Conservation (phyloP, 2,888 invertebrate genomes). For the Yponomeuta evonymella region DNA sequence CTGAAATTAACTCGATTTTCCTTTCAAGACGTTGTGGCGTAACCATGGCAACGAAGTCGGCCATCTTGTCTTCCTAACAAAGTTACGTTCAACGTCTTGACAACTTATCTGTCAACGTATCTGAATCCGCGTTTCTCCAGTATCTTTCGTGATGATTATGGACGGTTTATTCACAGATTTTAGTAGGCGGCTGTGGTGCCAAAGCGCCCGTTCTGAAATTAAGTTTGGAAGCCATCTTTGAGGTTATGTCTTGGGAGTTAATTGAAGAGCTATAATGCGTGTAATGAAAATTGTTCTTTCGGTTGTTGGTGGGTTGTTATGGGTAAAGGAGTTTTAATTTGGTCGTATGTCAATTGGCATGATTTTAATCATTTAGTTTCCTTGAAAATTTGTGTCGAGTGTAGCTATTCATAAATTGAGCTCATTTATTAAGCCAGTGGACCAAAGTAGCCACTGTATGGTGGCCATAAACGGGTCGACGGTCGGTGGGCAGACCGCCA, state of each 20-base stretch:
- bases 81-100: conserved; percentile 60
- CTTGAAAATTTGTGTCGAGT: too few relatives aligned
- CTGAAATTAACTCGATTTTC: conserved; percentile 7
- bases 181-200: conserved; percentile 42
- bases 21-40: conserved; percentile 41
- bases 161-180: not conserved
- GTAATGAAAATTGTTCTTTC: conserved; percentile 7
- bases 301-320: conserved; percentile 4
- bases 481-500: too few relatives aligned
- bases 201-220: conserved; percentile 52
- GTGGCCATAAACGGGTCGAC: too few relatives aligned
- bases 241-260: conserved; percentile 37
- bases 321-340: conserved; percentile 1
- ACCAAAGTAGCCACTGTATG: too few relatives aligned
- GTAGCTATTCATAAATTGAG: too few relatives aligned
- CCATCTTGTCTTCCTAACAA: conserved; percentile 57
- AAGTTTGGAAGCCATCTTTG: conserved; percentile 50
- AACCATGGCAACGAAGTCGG: conserved; percentile 54
- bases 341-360: not conserved
- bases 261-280: conserved; percentile 7
- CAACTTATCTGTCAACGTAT: not conserved
- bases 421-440: too few relatives aligned
- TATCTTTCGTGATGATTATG: not conserved
- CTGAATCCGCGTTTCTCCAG: not conserved
- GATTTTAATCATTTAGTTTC: too few relatives aligned